phyloP scores from a whole-genome alignment of 2,113 vertebrate genomes.

The Mobula birostris region DNA sequence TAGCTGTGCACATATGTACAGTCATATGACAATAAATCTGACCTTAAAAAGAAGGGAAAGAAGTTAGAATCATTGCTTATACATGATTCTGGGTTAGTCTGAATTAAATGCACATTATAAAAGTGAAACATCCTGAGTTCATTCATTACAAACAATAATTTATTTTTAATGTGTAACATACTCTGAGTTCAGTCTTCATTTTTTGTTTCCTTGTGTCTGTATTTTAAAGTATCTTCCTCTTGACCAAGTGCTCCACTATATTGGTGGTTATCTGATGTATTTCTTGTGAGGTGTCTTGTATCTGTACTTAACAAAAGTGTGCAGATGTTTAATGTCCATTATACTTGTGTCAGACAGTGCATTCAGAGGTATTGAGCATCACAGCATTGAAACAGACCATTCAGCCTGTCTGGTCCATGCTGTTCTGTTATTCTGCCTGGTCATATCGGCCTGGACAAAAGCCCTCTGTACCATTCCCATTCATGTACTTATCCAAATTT shows the following conservation, averaged over 20 bases:
- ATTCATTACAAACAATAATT: not conserved
- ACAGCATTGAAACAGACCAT: too few relatives aligned
- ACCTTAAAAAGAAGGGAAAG: too few relatives aligned
- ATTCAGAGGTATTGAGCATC: too few relatives aligned
- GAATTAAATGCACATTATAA: not conserved
- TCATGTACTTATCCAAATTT: too few relatives aligned
- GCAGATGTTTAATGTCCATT: not conserved
- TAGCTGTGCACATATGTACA: too few relatives aligned
- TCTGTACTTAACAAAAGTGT: not conserved
- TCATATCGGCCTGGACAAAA: too few relatives aligned
- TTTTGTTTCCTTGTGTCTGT: too few relatives aligned
- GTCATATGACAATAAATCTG: too few relatives aligned
- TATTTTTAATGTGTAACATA: not conserved
- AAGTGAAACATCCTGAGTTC: not conserved
- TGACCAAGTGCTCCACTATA: not conserved
- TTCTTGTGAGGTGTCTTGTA: not conserved
- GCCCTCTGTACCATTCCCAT: too few relatives aligned
- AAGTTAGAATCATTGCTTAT: not conserved
- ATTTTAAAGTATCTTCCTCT: not conserved
- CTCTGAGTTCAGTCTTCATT: not conserved
- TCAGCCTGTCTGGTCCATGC: too few relatives aligned
- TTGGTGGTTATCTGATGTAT: not conserved
- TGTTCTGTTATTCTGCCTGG: too few relatives aligned
- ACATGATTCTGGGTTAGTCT: not conserved
- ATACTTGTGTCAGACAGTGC: not conserved